phyloP scores from a whole-genome alignment of 2,888 invertebrate species.

The Amblyteles armatorius region DNA sequence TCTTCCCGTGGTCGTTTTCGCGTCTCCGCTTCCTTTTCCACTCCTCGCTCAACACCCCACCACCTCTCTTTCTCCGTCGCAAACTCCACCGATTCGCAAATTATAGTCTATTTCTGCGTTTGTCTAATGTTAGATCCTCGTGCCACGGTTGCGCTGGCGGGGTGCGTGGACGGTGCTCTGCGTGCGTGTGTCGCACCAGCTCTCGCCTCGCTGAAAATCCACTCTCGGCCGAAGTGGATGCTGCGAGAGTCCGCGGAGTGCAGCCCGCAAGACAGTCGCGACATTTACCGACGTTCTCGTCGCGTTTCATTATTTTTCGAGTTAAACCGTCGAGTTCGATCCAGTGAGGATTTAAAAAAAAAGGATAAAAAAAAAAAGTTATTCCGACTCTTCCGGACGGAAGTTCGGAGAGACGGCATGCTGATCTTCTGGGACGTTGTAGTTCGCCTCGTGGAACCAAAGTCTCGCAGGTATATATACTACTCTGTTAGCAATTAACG shows the following conservation, averaged over 20 bases:
- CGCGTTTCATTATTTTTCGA: neutral
- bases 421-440: conserved; percentile 74
- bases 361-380: neutral
- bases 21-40: conserved; percentile 53
- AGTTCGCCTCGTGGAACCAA: conserved; percentile 71
- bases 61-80: conserved; percentile 42
- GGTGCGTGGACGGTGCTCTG: conserved; percentile 26
- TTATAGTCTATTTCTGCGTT: conserved; percentile 81
- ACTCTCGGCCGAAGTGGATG: neutral
- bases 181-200: neutral
- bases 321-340: neutral
- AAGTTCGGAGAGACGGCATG: conserved; percentile 45
- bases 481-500: neutral
- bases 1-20: conserved; percentile 58
- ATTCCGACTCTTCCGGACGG: neutral
- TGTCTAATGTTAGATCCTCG: conserved; percentile 79
- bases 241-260: neutral
- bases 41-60: conserved; percentile 37
- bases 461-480: conserved; percentile 71
- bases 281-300: neutral
- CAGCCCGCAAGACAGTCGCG: neutral
- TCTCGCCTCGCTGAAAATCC: neutral
- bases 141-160: conserved; percentile 3
- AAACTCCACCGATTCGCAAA: conserved; percentile 75
- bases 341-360: neutral